Conservation (phyloP, 2,888 invertebrate species). For the Dusona sp. region DNA sequence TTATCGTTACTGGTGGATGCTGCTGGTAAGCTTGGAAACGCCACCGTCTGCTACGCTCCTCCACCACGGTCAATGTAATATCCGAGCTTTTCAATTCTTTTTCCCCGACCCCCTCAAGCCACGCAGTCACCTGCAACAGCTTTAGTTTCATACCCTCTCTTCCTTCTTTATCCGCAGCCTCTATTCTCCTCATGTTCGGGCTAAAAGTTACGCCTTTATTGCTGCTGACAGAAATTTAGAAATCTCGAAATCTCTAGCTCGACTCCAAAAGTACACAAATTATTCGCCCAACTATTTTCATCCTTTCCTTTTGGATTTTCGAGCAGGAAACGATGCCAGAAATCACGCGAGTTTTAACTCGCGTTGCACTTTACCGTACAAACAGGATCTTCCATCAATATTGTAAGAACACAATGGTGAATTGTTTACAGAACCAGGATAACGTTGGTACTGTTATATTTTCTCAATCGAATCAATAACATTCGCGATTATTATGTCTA, state of each 20-base stretch:
- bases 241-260: background rate
- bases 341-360: background rate
- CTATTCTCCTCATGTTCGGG: background rate
- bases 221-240: background rate
- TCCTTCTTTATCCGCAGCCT: background rate
- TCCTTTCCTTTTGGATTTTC: background rate
- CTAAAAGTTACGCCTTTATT: background rate
- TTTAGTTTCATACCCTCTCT: conserved; percentile 24
- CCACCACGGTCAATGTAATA: conserved; percentile 67
- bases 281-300: background rate
- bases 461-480: background rate
- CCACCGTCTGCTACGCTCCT: conserved; percentile 21
- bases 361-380: background rate
- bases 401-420: background rate
- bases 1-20: conserved; percentile 60
- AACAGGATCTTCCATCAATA: background rate
- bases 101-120: conserved; percentile 27
- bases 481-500: background rate
- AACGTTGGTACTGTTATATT: background rate
- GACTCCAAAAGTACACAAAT: background rate
- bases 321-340: background rate
- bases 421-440: background rate
- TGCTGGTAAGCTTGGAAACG: conserved; percentile 35
- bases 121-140: conserved; percentile 29
- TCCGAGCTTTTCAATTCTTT: conserved; percentile 66